Conservation (phyloP, 2,113 vertebrate species). For the Cebus imitator region DNA sequence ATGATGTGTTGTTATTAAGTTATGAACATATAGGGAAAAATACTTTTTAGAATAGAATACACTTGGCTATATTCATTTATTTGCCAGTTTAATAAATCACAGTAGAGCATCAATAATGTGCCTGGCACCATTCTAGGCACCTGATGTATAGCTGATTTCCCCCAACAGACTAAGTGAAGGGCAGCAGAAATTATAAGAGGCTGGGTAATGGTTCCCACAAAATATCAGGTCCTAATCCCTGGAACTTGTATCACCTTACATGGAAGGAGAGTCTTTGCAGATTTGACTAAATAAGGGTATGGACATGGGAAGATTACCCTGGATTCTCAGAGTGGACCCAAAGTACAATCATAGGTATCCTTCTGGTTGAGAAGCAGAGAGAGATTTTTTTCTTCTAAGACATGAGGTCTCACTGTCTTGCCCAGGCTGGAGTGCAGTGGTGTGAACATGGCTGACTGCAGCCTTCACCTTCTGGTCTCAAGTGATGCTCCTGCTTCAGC, state of each 20-base stretch:
- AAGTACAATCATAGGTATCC: not conserved
- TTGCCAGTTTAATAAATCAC: slow-evolving; percentile 10
- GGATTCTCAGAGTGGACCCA: not conserved
- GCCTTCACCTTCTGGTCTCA: too few relatives aligned
- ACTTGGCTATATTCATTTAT: not conserved
- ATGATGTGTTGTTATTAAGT: slow-evolving; percentile 32
- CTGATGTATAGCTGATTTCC: not conserved
- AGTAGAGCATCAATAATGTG: not conserved
- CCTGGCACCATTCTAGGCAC: not conserved
- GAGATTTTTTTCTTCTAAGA: not conserved
- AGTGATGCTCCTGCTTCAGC: too few relatives aligned
- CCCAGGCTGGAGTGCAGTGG: too few relatives aligned
- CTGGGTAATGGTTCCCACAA: not conserved
- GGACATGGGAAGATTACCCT: not conserved
- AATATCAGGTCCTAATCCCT: not conserved
- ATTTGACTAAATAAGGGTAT: not conserved
- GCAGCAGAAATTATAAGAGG: not conserved
- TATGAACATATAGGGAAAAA: slow-evolving; percentile 40
- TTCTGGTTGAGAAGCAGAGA: not conserved
- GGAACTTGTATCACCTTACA: not conserved
- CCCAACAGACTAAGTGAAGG: not conserved
- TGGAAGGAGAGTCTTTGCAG: not conserved
- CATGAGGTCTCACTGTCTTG: too few relatives aligned
- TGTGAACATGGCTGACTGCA: too few relatives aligned
- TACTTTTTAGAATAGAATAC: slow-evolving; percentile 19